Evolutionary conservation across 2,113 vertebrate species (phyloP), one percentile per base, ranked within the genome.

Genomic region (Parus major): DNA sequence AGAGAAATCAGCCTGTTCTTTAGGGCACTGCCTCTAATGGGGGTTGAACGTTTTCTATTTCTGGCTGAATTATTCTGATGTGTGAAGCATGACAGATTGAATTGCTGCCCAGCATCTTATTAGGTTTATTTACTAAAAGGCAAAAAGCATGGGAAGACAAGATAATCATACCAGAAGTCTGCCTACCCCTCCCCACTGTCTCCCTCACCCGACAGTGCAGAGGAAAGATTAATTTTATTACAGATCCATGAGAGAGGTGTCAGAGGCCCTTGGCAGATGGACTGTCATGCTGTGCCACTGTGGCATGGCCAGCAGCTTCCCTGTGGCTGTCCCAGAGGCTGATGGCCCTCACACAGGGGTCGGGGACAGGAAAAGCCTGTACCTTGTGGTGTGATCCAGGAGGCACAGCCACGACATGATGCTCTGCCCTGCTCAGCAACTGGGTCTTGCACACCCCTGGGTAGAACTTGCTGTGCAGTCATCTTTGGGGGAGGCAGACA

Each of bases 71-170:
- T 92, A 93, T 91, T 96, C 82, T 66, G 66, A 82, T 88, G 73
- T 66, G 82, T 77, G 90, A 94, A 96, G 90, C 35, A 24, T 97
- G 96, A 96, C 90, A 93, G 81, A 91, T 95, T 96, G 75, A 90
- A 95, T 82, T 94, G 88, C 92, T 82, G 86, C 82, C 95, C 95
- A 77, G 91, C 71, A 75, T 96, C 83, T 93, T 90, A 94, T 80
- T 92, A 93, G 76, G 80, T 95, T 97, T 98, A 95, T 97, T 97
- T 96, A 97, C 91, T 90, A 56, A 96, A 68, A 73, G 70, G 82
- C 88, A 95, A 94, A 92, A 97, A 77, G 42, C 50, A 63, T 10
- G 50, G 55, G 44, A 85, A 87, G 92, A 94, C 33, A 84, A 96
- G 83, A 57, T 56, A 71, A 49, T 56, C 53, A 53, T 68, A 79